A percentile compares a stretch with the other conserved stretches of the same genome.
These are phyloP conservation scores for Cotesia vestalis DNA, from an alignment of 1,140 invertebrate species.

Conservation along the genomic window DNA sequence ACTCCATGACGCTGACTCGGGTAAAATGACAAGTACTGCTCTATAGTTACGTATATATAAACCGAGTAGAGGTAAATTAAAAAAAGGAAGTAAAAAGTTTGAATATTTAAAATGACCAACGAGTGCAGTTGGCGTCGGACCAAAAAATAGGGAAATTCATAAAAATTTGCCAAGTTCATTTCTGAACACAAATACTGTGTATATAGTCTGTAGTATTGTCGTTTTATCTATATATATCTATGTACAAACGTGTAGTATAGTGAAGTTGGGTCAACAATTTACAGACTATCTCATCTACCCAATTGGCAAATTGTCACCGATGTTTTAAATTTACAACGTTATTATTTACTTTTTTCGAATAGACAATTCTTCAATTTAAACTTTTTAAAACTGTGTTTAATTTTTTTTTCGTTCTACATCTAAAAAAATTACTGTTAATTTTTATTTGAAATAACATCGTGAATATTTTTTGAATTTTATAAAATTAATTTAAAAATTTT, in stretches of 20 bases:
- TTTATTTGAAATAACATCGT: too few species aligned
- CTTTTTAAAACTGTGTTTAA: too few species aligned
- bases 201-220: neutral
- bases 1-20: conserved; percentile 6
- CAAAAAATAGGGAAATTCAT: conserved; percentile 58
- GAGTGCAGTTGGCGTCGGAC: conserved; percentile 33
- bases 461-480: too few species aligned
- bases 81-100: neutral
- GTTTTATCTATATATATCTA: conserved; percentile 20
- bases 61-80: neutral
- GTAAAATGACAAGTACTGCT: neutral
- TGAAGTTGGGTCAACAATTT: conserved; percentile 49
- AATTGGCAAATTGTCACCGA: conserved; percentile 51
- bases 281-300: conserved; percentile 25
- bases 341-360: conserved; percentile 34
- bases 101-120: conserved; percentile 43
- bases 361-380: neutral
- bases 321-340: conserved; percentile 23
- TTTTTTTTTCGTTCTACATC: too few species aligned
- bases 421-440: too few species aligned
- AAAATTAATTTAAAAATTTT: too few species aligned
- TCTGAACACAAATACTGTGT: neutral
- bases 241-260: conserved; percentile 33
- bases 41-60: neutral
- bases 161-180: conserved; percentile 55